These are phyloP conservation scores for Rhinolophus sinicus DNA, from an alignment of 2,113 vertebrate genomes.

Conservation along the genomic window DNA sequence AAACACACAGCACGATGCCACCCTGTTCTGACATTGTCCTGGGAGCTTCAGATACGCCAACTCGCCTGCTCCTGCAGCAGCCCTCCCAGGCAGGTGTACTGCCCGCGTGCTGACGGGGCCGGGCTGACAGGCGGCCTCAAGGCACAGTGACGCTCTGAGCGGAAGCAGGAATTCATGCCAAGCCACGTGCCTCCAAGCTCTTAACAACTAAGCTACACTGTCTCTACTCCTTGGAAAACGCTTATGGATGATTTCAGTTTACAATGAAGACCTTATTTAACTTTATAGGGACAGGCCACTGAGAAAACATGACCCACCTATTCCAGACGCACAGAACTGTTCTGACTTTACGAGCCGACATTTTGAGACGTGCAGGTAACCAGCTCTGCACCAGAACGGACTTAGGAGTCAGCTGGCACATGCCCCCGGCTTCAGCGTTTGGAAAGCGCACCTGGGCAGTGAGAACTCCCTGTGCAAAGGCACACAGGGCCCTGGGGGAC, in stretches of 20 bases:
- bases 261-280: neutral
- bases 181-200: neutral
- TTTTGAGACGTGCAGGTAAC: neutral
- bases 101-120: neutral
- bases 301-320: neutral
- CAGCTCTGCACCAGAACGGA: neutral
- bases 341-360: neutral
- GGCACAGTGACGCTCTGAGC: neutral
- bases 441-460: no score
- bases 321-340: neutral
- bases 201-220: neutral
- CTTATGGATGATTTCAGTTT: neutral
- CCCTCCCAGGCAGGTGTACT: no score
- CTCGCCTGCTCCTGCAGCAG: neutral
- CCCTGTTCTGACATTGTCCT: neutral
- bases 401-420: neutral
- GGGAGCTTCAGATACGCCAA: accelerated
- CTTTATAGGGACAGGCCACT: neutral
- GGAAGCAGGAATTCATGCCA: neutral
- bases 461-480: neutral
- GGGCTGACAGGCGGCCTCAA: no score
- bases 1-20: accelerated
- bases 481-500: neutral
- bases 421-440: neutral
- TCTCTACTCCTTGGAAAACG: neutral